Conservation (phyloP, 1,140 invertebrate species). For the Pomacea maculata region DNA sequence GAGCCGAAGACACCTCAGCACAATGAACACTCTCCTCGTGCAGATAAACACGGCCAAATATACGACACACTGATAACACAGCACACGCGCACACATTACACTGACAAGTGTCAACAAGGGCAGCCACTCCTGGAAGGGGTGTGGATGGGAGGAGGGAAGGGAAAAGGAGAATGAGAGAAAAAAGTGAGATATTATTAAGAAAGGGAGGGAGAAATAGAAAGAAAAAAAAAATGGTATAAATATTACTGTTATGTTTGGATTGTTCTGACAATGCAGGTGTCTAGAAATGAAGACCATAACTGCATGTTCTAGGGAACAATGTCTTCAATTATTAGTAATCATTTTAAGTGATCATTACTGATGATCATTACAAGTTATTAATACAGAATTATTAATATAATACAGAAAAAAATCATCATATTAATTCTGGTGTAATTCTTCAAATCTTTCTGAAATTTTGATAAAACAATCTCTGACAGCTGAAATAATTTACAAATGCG, state of each 20-base stretch:
- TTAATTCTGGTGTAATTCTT: no score
- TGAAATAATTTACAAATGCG: not conserved
- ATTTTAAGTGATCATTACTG: no score
- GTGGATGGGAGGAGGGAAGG: not conserved
- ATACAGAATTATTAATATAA: no score
- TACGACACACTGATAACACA: not conserved
- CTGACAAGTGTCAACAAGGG: not conserved
- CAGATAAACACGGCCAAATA: not conserved
- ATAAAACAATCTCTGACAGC: no score
- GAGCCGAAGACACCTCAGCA: not conserved
- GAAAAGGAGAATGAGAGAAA: not conserved
- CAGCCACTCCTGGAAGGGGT: not conserved
- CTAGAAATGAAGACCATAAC: no score
- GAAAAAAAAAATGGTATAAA: not conserved
- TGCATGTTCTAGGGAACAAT: no score
- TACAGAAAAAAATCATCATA: no score
- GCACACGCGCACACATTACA: not conserved
- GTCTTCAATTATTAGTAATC: no score
- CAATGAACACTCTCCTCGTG: not conserved
- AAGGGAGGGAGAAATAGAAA: conserved; percentile 4
- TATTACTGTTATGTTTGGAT: no score
- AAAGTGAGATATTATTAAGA: not conserved
- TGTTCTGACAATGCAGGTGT: no score
- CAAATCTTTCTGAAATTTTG: no score
- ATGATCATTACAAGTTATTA: no score